Evolutionary conservation across 2,113 vertebrate genomes (phyloP).

Genomic region (Sander vitreus): DNA sequence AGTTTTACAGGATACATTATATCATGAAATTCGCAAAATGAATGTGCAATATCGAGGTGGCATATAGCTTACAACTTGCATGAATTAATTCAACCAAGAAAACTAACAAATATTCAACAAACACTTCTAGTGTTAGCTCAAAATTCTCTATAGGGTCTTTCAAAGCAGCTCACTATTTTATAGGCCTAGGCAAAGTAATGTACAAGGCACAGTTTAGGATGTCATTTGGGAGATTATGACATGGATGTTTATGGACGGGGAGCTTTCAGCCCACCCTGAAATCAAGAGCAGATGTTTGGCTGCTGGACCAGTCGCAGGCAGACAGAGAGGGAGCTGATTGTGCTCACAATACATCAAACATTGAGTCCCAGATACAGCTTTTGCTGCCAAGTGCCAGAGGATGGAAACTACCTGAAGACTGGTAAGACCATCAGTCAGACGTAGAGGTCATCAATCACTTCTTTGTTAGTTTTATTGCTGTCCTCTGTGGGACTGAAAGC

Average conservation of each 20-base stretch:
- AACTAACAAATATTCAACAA: conserved; percentile 35
- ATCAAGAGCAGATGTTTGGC: conserved; percentile 82
- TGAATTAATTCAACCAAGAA: conserved; percentile 12
- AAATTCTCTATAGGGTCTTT: conserved; percentile 20
- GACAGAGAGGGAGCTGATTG: conserved; percentile 48
- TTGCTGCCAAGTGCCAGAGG: conserved; percentile 50
- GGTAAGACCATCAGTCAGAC: conserved; percentile 42
- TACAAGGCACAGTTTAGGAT: conserved; percentile 57
- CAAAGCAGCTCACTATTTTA: conserved; percentile 58
- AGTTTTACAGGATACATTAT: conserved; percentile 26
- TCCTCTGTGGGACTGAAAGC: conserved; percentile 16
- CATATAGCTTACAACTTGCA: not conserved
- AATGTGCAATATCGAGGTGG: conserved; percentile 11
- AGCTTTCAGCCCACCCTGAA: conserved; percentile 75
- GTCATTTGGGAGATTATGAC: conserved; percentile 74
- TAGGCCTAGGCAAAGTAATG: conserved; percentile 26
- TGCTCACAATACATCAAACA: conserved; percentile 67
- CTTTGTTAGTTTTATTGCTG: conserved; percentile 44
- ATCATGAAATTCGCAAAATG: conserved; percentile 22
- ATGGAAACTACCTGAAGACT: conserved; percentile 63
- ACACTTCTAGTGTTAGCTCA: conserved; percentile 15
- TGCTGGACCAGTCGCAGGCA: conserved; percentile 52
- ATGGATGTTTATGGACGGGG: conserved; percentile 73
- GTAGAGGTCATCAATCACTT: conserved; percentile 14
- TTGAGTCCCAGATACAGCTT: conserved; percentile 32